Evolutionary conservation across 2,113 vertebrate species (phyloP), one percentile per base, ranked within the genome.

Genomic region (Agelaius phoeniceus): DNA sequence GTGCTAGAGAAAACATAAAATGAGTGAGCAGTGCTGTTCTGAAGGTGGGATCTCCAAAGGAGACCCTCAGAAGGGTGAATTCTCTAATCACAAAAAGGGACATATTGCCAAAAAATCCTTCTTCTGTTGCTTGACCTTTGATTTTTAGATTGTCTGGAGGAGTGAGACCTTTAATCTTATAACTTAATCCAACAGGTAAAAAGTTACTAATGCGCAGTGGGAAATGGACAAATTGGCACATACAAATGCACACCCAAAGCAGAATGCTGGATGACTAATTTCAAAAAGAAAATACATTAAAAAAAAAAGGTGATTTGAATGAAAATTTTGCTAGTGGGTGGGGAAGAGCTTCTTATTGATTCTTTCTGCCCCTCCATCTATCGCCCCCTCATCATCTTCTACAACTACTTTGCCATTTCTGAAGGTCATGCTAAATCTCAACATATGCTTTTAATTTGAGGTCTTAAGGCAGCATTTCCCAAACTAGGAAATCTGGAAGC

Each of bases 361-460:
- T 91, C 21, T 85, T 89, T 35, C 71, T 87, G 30, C 37, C 14
- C 21, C 13, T 87, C 19, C 51, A 78, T 76, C 54, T 80, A 35
- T 39, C 2, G 0, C 74, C 39, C 33, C 75, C 67, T 87, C 89
- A 71, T 66, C 55, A 80, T 77, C 51, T 86, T 43, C 65, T 81
- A 52, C 48, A 89, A 69, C 46, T 84, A 28, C 67, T 73, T 89
- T 74, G 20, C 12, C 1, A 85, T 91, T 76, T 96, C 51, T 91
- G 84, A 96, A 97, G 90, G 68, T 96, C 93, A 92, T 13, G 19
- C 17, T 93, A 72, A 87, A 86, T 83, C 72, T 93, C 76, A 91
- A 77, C 85, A 96, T 83, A 94, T 80, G 84, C 13, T 96, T 95
- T 93, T 88, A 85, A 93, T 93, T 30, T 4, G 1, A 96, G 72